Conservation (phyloP, 2,888 invertebrate species). For the Callyntrura guangdongensis region DNA sequence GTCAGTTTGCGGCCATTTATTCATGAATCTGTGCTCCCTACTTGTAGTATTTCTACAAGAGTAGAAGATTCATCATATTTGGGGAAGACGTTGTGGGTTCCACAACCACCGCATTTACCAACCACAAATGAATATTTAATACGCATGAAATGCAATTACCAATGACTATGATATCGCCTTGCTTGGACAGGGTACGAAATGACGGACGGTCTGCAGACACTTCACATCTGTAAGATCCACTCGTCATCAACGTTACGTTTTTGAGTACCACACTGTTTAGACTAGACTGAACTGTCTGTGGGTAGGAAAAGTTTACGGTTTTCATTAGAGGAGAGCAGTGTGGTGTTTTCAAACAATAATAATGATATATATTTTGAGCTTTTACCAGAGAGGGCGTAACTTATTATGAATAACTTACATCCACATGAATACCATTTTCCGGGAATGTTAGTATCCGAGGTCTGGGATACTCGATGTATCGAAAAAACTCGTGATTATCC, state of each 20-base stretch:
- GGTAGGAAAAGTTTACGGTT: not conserved
- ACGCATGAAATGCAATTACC: constrained; percentile 76
- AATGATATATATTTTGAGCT: constrained; percentile 28
- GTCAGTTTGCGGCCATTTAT: not conserved
- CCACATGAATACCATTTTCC: constrained; percentile 75
- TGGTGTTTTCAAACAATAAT: not conserved
- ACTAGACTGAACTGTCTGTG: constrained; percentile 79
- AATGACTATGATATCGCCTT: constrained; percentile 82
- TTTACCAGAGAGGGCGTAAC: constrained; percentile 11
- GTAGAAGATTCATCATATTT: not conserved
- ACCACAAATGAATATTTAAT: constrained; percentile 45
- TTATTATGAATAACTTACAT: constrained; percentile 72
- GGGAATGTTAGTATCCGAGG: constrained; percentile 74
- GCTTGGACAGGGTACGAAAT: constrained; percentile 81
- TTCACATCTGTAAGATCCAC: constrained; percentile 83
- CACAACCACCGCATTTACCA: not conserved
- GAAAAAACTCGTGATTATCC: constrained; percentile 80
- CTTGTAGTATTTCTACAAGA: not conserved
- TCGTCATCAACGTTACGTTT: constrained; percentile 82
- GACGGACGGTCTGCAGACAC: constrained; percentile 84
- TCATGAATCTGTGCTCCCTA: not conserved
- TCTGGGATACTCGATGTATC: constrained; percentile 63
- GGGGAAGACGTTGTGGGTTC: not conserved
- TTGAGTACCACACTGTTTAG: constrained; percentile 80
- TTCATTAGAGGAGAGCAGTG: not conserved